These are phyloP conservation scores for Strongylocentrotus purpuratus DNA, from an alignment of 35 echinoderm and acorn worm genomes.

Conservation along the genomic window DNA sequence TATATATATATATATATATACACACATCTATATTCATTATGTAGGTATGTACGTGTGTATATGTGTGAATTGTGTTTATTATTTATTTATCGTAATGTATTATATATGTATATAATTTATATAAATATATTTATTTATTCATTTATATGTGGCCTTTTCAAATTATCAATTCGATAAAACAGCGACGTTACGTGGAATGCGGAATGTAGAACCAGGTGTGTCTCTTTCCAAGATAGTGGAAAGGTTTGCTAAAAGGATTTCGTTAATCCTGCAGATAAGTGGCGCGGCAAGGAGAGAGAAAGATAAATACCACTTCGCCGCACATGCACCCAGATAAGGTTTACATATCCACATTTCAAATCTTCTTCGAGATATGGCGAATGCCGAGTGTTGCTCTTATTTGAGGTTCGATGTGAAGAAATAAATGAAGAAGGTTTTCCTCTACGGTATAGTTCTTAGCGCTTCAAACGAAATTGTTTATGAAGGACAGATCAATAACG, in stretches of 20 bases:
- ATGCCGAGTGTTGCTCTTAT: background rate
- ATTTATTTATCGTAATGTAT: too few relatives aligned
- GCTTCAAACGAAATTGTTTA: background rate
- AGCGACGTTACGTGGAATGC: background rate
- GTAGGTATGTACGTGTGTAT: too few relatives aligned
- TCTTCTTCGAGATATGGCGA: background rate
- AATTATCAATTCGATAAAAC: background rate
- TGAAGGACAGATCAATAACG: background rate
- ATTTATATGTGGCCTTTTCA: background rate
- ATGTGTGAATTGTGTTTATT: too few relatives aligned
- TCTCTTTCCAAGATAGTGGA: background rate
- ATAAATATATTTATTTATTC: too few relatives aligned
- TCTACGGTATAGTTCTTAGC: background rate
- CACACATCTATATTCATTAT: too few relatives aligned
- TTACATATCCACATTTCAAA: constrained; percentile 27
- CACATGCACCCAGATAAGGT: constrained; percentile 24
- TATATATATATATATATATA: too few relatives aligned
- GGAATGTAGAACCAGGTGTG: constrained; percentile 39
- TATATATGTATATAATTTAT: too few relatives aligned
- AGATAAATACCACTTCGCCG: constrained; percentile 22
- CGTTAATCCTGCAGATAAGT: constrained; percentile 45
- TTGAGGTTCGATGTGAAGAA: background rate
- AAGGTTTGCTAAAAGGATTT: constrained; percentile 45
- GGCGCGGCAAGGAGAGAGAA: constrained; percentile 18
- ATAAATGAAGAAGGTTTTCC: background rate